Evolutionary conservation across 2,113 vertebrate species (phyloP), one percentile per base, ranked within the genome.

Genomic region (Elephas maximus): DNA sequence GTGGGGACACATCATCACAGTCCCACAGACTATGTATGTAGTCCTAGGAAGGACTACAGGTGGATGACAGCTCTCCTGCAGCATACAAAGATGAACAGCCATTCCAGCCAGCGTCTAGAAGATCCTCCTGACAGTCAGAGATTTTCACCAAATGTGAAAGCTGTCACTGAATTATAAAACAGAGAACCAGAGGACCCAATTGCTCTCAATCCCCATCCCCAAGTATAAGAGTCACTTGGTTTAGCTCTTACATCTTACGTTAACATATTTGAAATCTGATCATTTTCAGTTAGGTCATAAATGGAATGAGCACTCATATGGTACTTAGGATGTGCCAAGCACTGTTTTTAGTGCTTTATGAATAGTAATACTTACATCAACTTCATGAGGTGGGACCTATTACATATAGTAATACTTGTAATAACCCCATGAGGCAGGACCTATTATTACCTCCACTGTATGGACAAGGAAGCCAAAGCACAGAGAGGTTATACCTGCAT

Each of bases 251-350:
- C 48, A 41, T 77, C 80, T 96, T 73, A 67, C 23, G 81, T 90
- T 79, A 90, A 82, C 93, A 92, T 91, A 67, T 84, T 4, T 94
- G 60, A 95, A 95, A 90, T 95, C 60, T 88, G 65, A 94, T 80
- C 77, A 90, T 94, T 96, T 92, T 90, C 90, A 97, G 90, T 81
- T 84, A 96, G 63, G 96, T 82, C 65, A n/a, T 45, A 83, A 94
- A 51, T 51, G 23, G 37, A 97, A n/a, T 20, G 0, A 71, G 57
- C 48, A 84, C 67, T 91, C 79, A 73, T 65, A 62, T 37, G 53
- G 78, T 76, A 67, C 51, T 89, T 33, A 18, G 17, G 6, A 90
- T 77, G 60, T 84, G 80, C 76, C 86, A 80, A 91, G 65, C 44
- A 51, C 73, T 89, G 30, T 88, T 73, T 63, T 48, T 51, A 94